phyloP scores from a whole-genome alignment of 2,113 vertebrate genomes.

The Eptatretus burgeri region DNA sequence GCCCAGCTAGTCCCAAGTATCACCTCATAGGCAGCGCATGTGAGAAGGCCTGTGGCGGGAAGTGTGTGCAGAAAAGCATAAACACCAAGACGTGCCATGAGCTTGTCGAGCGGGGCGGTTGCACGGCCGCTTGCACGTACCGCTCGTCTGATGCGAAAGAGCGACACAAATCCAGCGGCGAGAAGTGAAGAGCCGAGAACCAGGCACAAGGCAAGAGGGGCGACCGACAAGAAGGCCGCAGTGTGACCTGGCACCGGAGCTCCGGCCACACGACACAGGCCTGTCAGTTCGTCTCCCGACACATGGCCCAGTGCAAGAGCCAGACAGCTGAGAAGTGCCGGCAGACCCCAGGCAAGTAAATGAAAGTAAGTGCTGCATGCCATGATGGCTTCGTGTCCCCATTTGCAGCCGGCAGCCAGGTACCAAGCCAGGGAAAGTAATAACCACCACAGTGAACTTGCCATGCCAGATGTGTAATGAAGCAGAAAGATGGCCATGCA shows the following conservation, averaged over 20 bases:
- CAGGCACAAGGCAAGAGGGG: slow-evolving; percentile 60
- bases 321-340: too few relatives aligned
- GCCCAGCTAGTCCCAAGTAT: slow-evolving; percentile 77
- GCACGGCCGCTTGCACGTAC: slow-evolving; percentile 92
- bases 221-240: slow-evolving; percentile 57
- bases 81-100: slow-evolving; percentile 83
- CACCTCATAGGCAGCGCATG: slow-evolving; percentile 78
- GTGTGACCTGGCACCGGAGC: slow-evolving; percentile 61
- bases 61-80: slow-evolving; percentile 81
- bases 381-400: too few relatives aligned
- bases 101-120: slow-evolving; percentile 73
- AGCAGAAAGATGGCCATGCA: too few relatives aligned
- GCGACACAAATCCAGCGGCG: slow-evolving; percentile 70
- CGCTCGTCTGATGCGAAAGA: slow-evolving; percentile 74
- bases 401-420: too few relatives aligned
- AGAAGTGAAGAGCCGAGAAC: slow-evolving; percentile 71
- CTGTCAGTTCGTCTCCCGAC: slow-evolving; percentile 72
- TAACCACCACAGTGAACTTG: too few relatives aligned
- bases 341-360: too few relatives aligned
- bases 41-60: slow-evolving; percentile 78
- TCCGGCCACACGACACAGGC: slow-evolving; percentile 75
- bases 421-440: too few relatives aligned
- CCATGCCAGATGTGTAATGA: too few relatives aligned
- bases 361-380: too few relatives aligned
- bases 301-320: slow-evolving; percentile 15